Conservation (phyloP, 2,888 invertebrate genomes). For the Drosophila falleni region DNA sequence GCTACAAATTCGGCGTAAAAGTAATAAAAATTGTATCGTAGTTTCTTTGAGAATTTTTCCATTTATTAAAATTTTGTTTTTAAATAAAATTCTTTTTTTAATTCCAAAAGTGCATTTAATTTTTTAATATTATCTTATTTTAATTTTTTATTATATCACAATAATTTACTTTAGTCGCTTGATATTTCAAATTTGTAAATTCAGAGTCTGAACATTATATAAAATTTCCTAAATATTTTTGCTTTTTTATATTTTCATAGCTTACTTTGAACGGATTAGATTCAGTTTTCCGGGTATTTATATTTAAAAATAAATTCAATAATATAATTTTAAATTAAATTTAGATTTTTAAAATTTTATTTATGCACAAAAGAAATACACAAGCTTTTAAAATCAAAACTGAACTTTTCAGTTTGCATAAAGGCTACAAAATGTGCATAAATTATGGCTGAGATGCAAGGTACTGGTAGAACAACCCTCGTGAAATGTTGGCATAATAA, state of each 20-base stretch:
- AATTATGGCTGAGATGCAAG: background rate
- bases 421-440: background rate
- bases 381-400: background rate
- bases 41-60: no score
- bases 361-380: background rate
- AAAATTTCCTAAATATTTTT: no score
- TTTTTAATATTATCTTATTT: no score
- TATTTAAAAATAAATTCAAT: background rate
- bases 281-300: background rate
- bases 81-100: no score
- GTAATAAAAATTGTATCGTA: background rate
- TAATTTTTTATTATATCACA: no score
- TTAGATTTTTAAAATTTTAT: no score
- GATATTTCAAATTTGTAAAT: no score
- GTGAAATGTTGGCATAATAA: background rate
- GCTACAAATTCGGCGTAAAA: background rate
- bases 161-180: background rate
- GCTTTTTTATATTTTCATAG: no score
- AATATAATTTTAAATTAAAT: no score
- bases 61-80: background rate
- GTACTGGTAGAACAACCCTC: constrained; percentile 23
- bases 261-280: no score
- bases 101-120: no score
- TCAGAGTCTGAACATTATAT: background rate
- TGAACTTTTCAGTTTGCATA: background rate